Base-by-base conservation (phyloP, 2,113 vertebrate species). In the Coracopsis vasa region DNA sequence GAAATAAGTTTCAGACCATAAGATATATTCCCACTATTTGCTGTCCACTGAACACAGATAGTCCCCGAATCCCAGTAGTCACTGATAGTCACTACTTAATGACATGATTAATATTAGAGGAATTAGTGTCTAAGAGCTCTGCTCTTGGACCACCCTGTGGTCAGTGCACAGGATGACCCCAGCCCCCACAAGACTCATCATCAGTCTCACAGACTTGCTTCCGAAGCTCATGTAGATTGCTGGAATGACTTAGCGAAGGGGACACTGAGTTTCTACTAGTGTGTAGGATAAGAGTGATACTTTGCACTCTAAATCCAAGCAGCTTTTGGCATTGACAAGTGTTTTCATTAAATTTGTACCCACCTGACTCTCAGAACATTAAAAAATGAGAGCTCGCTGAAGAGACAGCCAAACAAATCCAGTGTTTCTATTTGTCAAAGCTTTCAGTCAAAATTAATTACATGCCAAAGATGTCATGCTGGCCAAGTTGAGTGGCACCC, bases 371-470 rank as follows among this genome's bases (percentile, higher is more conserved):
- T 82, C 69, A 39, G 60, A 90, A 47, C 28, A 56, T 85, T 69
- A 5, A 77, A 79, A 97, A 92, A 53, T 45, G 14, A 84, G 67
- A 73, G 19, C 39, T 64, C 20, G 50, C 69, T 75, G 72, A 73
- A 81, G 64, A 78, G 45, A 83, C 58, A 45, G 7, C 24, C 37
- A 91, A 92, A 88, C 39, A 17, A 89, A 84, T 74, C 28, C 58
- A 45, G n/a, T 51, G 61, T 88, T 96, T 75, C 74, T 85, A n/a
- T 95, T 92, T 90, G 66, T 90, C 82, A 91, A 15, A 95, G 41
- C 73, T 61, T 95, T 96, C 72, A 88, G 72, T 95, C 80, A 97
- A 74, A 92, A 91, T 66, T 74, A 96, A 92, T 86, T 78, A 58
- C 41, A 80, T 58, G 79, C 67, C 90, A 80, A 73, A 90, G 45